Evolutionary conservation across 2,797 vertebrate genomes (phyloP).

Genomic region (Tenualosa ilisha): DNA sequence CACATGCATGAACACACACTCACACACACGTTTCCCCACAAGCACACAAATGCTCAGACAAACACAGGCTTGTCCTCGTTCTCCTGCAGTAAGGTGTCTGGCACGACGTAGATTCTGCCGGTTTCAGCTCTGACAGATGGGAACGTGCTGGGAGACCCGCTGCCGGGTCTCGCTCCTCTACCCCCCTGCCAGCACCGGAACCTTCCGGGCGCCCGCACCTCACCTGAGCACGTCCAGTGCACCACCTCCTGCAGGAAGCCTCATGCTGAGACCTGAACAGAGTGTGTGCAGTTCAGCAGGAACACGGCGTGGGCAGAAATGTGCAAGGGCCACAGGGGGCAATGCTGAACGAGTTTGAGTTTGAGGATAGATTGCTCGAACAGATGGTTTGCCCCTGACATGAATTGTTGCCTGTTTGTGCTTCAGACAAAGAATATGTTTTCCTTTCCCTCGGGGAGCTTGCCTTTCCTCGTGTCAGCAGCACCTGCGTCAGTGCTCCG

Average conservation of each 20-base stretch:
- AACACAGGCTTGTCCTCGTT: background rate
- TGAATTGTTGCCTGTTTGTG: background rate
- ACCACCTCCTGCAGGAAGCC: background rate
- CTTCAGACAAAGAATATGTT: background rate
- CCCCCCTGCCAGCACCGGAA: background rate
- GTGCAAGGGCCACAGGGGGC: background rate
- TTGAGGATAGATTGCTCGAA: background rate
- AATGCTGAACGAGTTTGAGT: background rate
- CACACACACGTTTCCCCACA: background rate
- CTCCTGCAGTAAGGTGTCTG: background rate
- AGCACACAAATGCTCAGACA: background rate
- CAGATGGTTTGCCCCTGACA: background rate
- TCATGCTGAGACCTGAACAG: background rate
- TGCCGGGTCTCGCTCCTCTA: background rate
- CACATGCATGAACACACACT: background rate
- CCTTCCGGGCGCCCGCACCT: background rate
- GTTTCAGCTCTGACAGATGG: conserved; percentile 2
- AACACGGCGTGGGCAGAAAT: background rate
- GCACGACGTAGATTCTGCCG: background rate
- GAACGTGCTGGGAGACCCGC: background rate
- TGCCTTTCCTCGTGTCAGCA: background rate
- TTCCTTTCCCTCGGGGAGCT: background rate
- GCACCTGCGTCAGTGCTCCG: background rate
- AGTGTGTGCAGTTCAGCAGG: background rate
- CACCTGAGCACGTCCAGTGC: background rate